These are phyloP conservation scores for Sylvietta virens DNA, from an alignment of 2,113 vertebrate genomes.

Conservation along the genomic window DNA sequence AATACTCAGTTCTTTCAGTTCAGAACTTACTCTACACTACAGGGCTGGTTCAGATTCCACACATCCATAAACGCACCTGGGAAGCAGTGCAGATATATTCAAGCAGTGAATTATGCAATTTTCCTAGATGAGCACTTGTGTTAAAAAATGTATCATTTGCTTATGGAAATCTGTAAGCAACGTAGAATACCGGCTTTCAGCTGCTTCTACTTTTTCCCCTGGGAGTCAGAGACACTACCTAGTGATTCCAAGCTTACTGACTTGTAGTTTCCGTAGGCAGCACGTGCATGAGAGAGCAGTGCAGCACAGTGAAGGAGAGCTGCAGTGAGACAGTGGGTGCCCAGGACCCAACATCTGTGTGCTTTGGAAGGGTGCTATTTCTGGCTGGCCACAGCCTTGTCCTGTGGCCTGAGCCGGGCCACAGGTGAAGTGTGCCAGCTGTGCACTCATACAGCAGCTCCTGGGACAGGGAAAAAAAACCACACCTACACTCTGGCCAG, in stretches of 20 bases:
- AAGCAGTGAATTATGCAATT: background rate
- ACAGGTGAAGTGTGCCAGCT: fast-evolving
- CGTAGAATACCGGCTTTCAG: background rate
- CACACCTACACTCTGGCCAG: fast-evolving
- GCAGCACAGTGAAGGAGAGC: background rate
- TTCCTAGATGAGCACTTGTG: background rate
- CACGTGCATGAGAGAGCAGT: background rate
- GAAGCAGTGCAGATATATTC: background rate
- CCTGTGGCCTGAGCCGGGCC: fast-evolving
- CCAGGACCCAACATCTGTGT: background rate
- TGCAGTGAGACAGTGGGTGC: background rate
- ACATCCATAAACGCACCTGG: background rate
- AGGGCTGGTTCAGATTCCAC: background rate
- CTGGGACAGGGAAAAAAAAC: background rate
- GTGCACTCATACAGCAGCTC: background rate
- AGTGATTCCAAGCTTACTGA: background rate
- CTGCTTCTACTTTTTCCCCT: background rate
- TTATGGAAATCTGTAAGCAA: background rate
- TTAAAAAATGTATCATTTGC: background rate
- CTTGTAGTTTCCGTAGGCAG: background rate
- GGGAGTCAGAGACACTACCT: background rate
- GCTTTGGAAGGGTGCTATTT: background rate
- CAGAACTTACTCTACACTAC: background rate
- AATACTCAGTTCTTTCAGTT: background rate
- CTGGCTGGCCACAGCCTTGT: background rate